Evolutionary conservation across 2,113 vertebrate genomes (phyloP), one percentile per base, ranked within the genome.

Genomic region (Misgurnus mizolepis): DNA sequence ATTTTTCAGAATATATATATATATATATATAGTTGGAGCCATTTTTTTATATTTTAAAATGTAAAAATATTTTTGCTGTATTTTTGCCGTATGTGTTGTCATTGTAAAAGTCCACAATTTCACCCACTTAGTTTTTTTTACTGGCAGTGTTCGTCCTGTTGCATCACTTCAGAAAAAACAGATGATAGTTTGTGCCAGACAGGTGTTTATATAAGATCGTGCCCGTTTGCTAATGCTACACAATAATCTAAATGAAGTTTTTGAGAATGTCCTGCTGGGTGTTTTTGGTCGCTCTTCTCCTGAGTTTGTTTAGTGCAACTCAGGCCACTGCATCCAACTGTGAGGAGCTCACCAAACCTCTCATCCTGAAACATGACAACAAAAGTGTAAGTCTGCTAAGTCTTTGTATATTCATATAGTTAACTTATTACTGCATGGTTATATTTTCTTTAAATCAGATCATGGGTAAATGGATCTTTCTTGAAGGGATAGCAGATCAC

Each of bases 391-490:
- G 70, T 80, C 15, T 6, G 1, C 4, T 2, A 56, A 55, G 12
- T 17, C 2, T 56, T 56, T 0, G 53, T 17, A 15, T 6, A 56
- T 56, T 56, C 10, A 7, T 47, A 47, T 47, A 8, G 45, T 47
- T 10, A 47, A 5, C 10, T 6, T n/a, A 15, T 17, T 55, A 55
- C 17, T 55, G 53, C 53, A 55, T 55, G 14, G 53, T 5, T 55
- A 6, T 58, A 2, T 58, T 72, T 40, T 72, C 9, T 73, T 73
- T n/a, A 0, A 73, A 56, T n/a, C 15, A 82, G 81, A 73, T 82
- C 22, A 66, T 45, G 58, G 81, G 81, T 6, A 78, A 82, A 65
- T 82, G 81, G 81, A 71, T 82, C 67, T 78, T 82, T 41, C 22
- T 55, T 82, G 60, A 82, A 78, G 81, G 81, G 12, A 73, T 78